Base-by-base conservation (phyloP, 2,113 vertebrate species). In the Daphoenositta chrysoptera region DNA sequence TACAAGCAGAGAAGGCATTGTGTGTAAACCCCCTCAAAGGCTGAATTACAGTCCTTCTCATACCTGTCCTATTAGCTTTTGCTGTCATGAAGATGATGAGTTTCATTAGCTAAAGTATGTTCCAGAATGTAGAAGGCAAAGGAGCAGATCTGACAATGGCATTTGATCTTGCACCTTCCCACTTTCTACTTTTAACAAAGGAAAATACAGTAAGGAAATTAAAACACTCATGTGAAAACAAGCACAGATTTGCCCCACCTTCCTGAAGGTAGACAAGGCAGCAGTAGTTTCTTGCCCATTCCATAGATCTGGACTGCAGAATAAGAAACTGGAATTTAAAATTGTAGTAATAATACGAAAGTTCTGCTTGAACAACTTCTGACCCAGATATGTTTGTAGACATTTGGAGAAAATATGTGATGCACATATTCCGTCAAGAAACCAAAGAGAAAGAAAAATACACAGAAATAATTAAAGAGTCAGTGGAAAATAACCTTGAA, bases 321-420 rank as follows among this genome's bases (percentile, higher is more conserved):
- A 83, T 51, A 68, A 64, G 20, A 83, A 86, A 57, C 3, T n/a
- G 20, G 7, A 90, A 54, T 63, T 92, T 50, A 86, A 82, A 83
- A 22, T 2, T 0, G 0, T 26, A 45, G 3, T 31, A 76, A 54
- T 40, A 68, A 42, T 50, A 56, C 9, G 37, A 54, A 76, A 53
- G 3, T 47, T 57, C 14, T 50, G 4, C 15, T 70, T 83, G 37
- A 63, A 12, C 10, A 57, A 3, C 19, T 61, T 82, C 16, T 66
- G 26, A 53, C 16, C 2, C 9, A 51, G 11, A 16, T 35, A 33
- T 8, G 1, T 48, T 44, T 51, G 5, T 45, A 48, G 64, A 70
- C 3, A 51, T 57, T 14, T 73, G n/a, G 21, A 84, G n/a, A 70
- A 73, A 69, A 75, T 15, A 6, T 21, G 6, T 53, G 13, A 44